phyloP scores from a whole-genome alignment of 1,140 invertebrate genomes.

The Aleiodes sp. region DNA sequence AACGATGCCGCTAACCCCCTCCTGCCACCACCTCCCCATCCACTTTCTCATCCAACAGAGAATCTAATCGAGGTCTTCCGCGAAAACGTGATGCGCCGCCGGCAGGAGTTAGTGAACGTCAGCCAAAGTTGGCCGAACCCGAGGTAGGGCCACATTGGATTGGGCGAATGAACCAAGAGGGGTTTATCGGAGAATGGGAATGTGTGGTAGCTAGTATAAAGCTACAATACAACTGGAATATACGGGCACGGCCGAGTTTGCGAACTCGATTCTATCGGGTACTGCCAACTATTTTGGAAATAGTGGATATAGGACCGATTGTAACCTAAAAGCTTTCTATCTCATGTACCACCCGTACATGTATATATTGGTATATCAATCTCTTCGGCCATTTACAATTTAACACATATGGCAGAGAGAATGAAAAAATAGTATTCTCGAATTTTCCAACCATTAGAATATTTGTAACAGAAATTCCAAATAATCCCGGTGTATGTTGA shows the following conservation, averaged over 20 bases:
- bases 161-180: neutral
- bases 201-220: neutral
- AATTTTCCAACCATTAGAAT: too few relatives aligned
- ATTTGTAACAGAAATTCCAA: too few relatives aligned
- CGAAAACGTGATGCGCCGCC: slow-evolving; percentile 32
- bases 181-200: neutral
- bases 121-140: slow-evolving; percentile 13
- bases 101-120: slow-evolving; percentile 27
- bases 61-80: slow-evolving; percentile 33
- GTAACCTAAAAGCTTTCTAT: neutral
- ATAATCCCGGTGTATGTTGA: too few relatives aligned
- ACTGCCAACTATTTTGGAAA: slow-evolving; percentile 16
- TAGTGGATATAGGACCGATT: neutral
- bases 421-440: too few relatives aligned
- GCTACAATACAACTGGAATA: slow-evolving; percentile 23
- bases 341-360: neutral
- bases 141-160: neutral
- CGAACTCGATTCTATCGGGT: slow-evolving; percentile 12
- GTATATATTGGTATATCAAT: neutral
- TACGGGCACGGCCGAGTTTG: slow-evolving; percentile 1
- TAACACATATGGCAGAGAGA: neutral
- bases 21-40: neutral
- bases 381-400: neutral
- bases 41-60: slow-evolving; percentile 6
- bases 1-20: slow-evolving; percentile 22